Evolutionary conservation across 1,140 invertebrate species (phyloP), one percentile per base, ranked within the genome.

Genomic region (Neomicropteryx cornuta): DNA sequence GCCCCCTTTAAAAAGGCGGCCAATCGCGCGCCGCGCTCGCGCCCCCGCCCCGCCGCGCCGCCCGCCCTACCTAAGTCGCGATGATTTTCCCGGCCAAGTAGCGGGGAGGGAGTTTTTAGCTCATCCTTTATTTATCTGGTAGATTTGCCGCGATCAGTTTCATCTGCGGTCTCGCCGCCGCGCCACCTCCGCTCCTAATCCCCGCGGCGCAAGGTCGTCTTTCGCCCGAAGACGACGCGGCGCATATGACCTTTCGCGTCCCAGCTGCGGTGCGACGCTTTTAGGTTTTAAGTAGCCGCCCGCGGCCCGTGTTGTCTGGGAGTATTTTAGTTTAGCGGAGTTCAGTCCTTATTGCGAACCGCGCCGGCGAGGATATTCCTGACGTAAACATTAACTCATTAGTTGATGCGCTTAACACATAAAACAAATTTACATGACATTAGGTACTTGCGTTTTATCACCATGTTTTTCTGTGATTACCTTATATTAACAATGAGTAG

Each of bases 1-100:
- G 31, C 44, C 41, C 35, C 5, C 11, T 21, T n/a, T 29, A 31
- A 24, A 18, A 31, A 22, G 22, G 40, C 13, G 14, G 23, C 44
- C 44, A 45, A 42, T 45, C 18, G 35, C 10, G 5, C 6, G 17
- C 16, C 17, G 19, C 23, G 20, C 17, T 37, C 27, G 28, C 13
- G 4, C 11, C 22, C 24, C 40, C 34, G 13, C 23, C 23, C 40
- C 29, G 27, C 30, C 30, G 18, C 28, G 17, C 36, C 5, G 18
- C 21, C 29, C 39, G 32, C 39, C 32, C 33, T 28, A 32, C 19
- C 18, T 28, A 18, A 1, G 11, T 13, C 21, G 18, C 29, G 39
- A 18, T 32, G 32, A 23, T 18, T 10, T 41, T 24, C 39, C 36
- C 30, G 18, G 10, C 18, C 18, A 43, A 13, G 31, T 18, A 37